Conservation (phyloP, 1,140 invertebrate species). For the Penaeus vannamei region DNA sequence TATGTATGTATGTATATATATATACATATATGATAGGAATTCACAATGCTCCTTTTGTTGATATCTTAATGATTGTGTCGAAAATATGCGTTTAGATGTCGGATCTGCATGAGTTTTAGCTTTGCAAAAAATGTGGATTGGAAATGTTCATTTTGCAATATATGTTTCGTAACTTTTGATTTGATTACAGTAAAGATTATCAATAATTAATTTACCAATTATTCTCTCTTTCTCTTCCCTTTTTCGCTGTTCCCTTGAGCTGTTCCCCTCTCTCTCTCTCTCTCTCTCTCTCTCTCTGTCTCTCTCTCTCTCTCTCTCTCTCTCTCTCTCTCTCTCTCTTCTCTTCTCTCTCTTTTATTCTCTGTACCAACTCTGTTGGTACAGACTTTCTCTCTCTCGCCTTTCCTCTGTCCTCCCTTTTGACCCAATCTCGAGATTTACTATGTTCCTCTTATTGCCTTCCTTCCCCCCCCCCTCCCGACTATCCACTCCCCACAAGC, state of each 20-base stretch:
- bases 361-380: background rate
- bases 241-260: background rate
- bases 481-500: background rate
- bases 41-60: too few relatives aligned
- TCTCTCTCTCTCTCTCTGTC: background rate
- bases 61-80: too few relatives aligned
- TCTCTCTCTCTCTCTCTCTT: background rate
- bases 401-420: too few relatives aligned
- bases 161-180: too few relatives aligned
- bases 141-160: too few relatives aligned
- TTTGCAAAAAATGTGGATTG: too few relatives aligned
- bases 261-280: too few relatives aligned
- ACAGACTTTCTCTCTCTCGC: background rate
- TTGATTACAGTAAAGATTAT: too few relatives aligned
- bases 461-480: background rate
- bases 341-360: too few relatives aligned
- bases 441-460: background rate
- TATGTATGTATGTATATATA: constrained; percentile 25
- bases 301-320: background rate
- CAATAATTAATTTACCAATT: background rate
- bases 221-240: constrained; percentile 16
- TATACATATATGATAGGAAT: background rate
- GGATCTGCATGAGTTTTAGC: too few relatives aligned
- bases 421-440: background rate
- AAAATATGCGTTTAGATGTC: too few relatives aligned